These are phyloP conservation scores for Naja naja DNA, from an alignment of 2,113 vertebrate species.

Conservation along the genomic window DNA sequence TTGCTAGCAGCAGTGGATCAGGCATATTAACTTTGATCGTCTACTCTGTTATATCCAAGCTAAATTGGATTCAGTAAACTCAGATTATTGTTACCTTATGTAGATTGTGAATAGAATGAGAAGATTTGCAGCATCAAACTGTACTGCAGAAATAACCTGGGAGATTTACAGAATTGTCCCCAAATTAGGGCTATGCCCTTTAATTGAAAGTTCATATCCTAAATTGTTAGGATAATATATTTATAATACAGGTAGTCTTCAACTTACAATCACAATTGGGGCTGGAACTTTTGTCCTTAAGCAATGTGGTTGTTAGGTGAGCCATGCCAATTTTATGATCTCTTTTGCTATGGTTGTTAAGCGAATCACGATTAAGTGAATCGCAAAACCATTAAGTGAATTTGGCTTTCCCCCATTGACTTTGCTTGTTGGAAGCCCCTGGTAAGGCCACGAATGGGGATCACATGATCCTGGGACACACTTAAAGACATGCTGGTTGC, in stretches of 20 bases:
- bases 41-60: background rate
- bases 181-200: background rate
- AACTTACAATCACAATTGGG: background rate
- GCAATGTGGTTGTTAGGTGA: background rate
- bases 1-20: background rate
- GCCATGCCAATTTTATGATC: background rate
- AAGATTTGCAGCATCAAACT: background rate
- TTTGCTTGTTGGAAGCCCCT: background rate
- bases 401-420: background rate
- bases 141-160: background rate
- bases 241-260: background rate
- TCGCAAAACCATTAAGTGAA: background rate
- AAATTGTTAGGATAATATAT: background rate
- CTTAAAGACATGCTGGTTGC: background rate
- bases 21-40: background rate
- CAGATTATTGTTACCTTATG: background rate
- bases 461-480: background rate
- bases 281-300: background rate
- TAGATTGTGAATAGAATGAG: background rate
- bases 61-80: background rate
- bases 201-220: constrained; percentile 17
- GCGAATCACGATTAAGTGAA: background rate
- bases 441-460: background rate
- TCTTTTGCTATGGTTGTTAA: background rate
- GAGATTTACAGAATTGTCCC: background rate